Evolutionary conservation across 1,140 invertebrate species (phyloP), one percentile per base, ranked within the genome.

Genomic region (Drosophila auraria): DNA sequence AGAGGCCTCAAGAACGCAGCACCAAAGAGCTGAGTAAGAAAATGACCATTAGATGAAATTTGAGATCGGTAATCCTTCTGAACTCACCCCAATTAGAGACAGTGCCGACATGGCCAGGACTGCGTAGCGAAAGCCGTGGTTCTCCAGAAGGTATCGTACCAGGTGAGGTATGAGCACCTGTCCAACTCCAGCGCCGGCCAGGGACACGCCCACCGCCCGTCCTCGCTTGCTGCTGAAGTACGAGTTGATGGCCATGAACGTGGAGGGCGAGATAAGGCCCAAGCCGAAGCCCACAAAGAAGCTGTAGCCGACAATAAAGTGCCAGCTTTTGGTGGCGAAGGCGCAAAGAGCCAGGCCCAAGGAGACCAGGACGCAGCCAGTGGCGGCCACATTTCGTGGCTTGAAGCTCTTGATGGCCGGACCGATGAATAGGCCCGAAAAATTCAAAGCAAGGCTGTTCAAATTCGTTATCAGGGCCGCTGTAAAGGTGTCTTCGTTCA

Each of bases 161-260:
- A 97, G 86, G 65, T 95, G 95, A 0, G 96, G 96, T 94, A 97
- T 95, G 6, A 96, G 74, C 77, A 96, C 96, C 78, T 96, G 96
- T 7, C 96, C 96, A 2, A 97, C 77, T 20, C 95, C 96, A 40
- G 96, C 96, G 14, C 96, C 94, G 1, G 96, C 96, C 93, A 96
- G 95, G 0, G 96, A 94, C 2, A 96, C 86, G 8, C 96, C 96
- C 53, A 96, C 95, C 1, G 96, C 96, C 30, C 94, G 93, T 45
- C 95, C 95, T 57, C 96, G 95, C 87, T 94, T 95, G 63, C 94
- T 93, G 42, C 93, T 94, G 72, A 97, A 97, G 83, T 96, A 97
- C 0, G 95, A 94, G 83, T 96, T 96, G 5, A 97, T 93, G 5
- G 96, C 95, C 59, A 97, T 94, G 80, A 95, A 95, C n/a, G 95